Evolutionary conservation across 2,888 invertebrate genomes (phyloP).

Genomic region (Sussaba pulchella): DNA sequence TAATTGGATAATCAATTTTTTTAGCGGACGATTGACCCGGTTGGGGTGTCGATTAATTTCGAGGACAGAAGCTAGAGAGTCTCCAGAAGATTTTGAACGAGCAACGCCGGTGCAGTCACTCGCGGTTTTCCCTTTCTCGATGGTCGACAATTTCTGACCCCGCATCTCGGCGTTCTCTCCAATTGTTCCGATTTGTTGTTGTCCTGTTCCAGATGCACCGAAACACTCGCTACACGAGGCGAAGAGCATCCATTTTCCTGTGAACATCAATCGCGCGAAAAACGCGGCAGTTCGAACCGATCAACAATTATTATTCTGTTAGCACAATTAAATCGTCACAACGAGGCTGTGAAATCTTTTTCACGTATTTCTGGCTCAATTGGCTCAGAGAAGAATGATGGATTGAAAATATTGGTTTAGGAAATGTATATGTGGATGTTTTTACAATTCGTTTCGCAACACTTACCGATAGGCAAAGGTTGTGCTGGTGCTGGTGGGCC

Average conservation of each 20-base stretch:
- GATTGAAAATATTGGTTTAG: no score
- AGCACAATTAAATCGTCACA: no score
- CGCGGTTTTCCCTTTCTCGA: constrained; percentile 76
- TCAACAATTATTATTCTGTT: no score
- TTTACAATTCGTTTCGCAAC: constrained; percentile 72
- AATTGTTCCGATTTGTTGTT: constrained; percentile 83
- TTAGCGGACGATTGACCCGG: constrained; percentile 40
- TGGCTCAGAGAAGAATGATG: no score
- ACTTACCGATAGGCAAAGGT: constrained; percentile 81
- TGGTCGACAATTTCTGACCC: constrained; percentile 78
- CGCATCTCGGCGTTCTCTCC: constrained; percentile 79
- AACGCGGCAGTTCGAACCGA: background rate
- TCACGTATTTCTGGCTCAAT: no score
- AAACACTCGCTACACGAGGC: constrained; percentile 80
- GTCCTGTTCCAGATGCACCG: constrained; percentile 82
- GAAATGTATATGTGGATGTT: background rate
- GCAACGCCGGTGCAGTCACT: constrained; percentile 79
- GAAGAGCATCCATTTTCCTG: constrained; percentile 80
- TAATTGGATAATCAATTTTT: constrained; percentile 23
- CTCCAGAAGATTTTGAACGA: constrained; percentile 81
- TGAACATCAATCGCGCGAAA: constrained; percentile 56
- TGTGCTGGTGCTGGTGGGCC: constrained; percentile 79
- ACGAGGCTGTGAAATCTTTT: no score
- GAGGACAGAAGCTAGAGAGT: constrained; percentile 77
- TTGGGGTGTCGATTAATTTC: constrained; percentile 37